A percentile compares a stretch with the other conserved stretches of the same genome.
Evolutionary conservation across 92 coral and sea anemone genomes (phyloP).

Genomic region (Zoanthus sociatus): DNA sequence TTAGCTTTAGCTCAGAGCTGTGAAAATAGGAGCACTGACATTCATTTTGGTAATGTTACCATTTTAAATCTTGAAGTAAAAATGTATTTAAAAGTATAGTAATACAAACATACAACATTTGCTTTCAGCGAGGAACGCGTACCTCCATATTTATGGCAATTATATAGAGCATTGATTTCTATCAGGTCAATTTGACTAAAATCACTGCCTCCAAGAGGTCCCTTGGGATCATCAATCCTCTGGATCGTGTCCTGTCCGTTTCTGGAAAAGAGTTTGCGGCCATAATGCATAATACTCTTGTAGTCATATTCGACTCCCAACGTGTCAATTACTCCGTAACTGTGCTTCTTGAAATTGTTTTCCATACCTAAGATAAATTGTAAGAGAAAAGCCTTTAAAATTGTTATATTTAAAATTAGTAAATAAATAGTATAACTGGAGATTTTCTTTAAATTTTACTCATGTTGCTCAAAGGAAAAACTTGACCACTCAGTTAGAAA

Average conservation of each 20-base stretch:
- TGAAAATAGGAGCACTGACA: too few species aligned
- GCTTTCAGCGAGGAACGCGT: neutral
- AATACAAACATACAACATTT: too few species aligned
- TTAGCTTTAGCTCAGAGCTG: too few species aligned
- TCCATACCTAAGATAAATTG: conserved; percentile 13
- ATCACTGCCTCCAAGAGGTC: conserved; percentile 29
- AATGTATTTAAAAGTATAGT: too few species aligned
- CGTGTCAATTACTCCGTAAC: neutral
- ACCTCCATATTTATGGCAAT: conserved; percentile 31
- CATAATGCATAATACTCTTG: conserved; percentile 29
- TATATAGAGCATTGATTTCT: conserved; percentile 31
- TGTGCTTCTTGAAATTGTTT: neutral
- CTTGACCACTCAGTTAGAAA: too few species aligned
- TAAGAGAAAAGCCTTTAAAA: neutral
- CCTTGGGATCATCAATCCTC: conserved; percentile 28
- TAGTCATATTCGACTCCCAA: conserved; percentile 26
- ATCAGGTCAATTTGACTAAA: conserved; percentile 37
- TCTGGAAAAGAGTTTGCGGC: conserved; percentile 19
- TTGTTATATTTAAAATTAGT: too few species aligned
- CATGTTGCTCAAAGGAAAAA: too few species aligned
- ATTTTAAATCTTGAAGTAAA: too few species aligned
- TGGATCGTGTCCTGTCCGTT: conserved; percentile 43
- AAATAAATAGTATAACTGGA: too few species aligned
- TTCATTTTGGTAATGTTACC: too few species aligned
- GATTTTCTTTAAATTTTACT: too few species aligned